These are phyloP conservation scores for Chondrosia reniformis DNA, from an alignment of 37 sponge, comb jelly and placozoan genomes.

Conservation along the genomic window DNA sequence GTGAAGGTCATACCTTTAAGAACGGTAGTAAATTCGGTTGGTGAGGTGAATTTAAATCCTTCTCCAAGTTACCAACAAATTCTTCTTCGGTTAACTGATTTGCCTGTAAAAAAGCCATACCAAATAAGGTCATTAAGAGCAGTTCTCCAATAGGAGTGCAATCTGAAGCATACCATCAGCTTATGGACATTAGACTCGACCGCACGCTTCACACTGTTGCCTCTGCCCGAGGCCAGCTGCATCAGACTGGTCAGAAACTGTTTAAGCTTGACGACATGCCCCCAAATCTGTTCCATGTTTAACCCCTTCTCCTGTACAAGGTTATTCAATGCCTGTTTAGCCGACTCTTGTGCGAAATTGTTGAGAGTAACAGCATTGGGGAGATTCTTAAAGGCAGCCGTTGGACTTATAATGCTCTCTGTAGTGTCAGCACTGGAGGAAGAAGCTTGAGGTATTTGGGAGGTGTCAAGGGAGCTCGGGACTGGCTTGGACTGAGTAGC, in stretches of 20 bases:
- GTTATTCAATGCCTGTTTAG: slow-evolving; percentile 4
- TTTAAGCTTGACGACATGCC: slow-evolving; percentile 58
- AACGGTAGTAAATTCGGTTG: slow-evolving; percentile 73
- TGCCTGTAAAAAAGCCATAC: slow-evolving; percentile 15
- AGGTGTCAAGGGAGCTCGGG: too few relatives aligned
- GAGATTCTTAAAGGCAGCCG: too few relatives aligned
- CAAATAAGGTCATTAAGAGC: not conserved
- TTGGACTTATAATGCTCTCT: too few relatives aligned
- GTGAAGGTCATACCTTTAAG: slow-evolving; percentile 41
- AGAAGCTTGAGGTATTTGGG: not conserved
- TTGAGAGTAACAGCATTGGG: not conserved
- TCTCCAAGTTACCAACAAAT: slow-evolving; percentile 65
- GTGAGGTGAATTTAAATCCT: slow-evolving; percentile 68
- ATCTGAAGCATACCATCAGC: slow-evolving; percentile 56
- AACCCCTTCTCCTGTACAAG: not conserved
- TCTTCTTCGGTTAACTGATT: slow-evolving; percentile 59
- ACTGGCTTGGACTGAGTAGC: too few relatives aligned
- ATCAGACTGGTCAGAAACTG: slow-evolving; percentile 67
- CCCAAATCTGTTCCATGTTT: not conserved
- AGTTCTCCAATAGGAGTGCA: not conserved
- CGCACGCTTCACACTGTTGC: slow-evolving; percentile 37
- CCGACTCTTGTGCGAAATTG: slow-evolving; percentile 12
- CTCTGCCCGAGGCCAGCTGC: slow-evolving; percentile 53
- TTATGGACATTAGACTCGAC: slow-evolving; percentile 69
- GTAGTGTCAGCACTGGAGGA: not conserved